These are phyloP conservation scores for Tribolium castaneum DNA, from an alignment of 1,140 invertebrate genomes.

Conservation along the genomic window DNA sequence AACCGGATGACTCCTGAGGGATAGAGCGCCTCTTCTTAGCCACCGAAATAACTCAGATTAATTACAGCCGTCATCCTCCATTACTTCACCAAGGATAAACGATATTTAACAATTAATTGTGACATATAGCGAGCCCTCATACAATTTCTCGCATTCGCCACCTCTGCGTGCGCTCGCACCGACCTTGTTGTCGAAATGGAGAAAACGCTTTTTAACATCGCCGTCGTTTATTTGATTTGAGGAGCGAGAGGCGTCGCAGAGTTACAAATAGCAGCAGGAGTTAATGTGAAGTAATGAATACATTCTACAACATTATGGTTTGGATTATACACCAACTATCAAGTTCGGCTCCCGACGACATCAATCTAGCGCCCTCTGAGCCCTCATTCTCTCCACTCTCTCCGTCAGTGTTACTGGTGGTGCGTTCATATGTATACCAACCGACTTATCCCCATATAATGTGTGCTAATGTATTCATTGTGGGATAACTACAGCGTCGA, in stretches of 20 bases:
- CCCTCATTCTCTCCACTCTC: constrained; percentile 33
- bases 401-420: constrained; percentile 23
- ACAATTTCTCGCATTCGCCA: constrained; percentile 44
- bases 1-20: constrained; percentile 60
- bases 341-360: constrained; percentile 58
- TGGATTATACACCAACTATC: constrained; percentile 63
- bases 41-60: constrained; percentile 63
- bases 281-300: constrained; percentile 64
- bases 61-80: constrained; percentile 63
- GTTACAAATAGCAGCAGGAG: constrained; percentile 60
- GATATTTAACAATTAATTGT: constrained; percentile 64
- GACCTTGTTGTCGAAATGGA: neutral
- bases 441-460: constrained; percentile 36
- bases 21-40: constrained; percentile 58
- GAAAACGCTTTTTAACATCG: too few relatives aligned
- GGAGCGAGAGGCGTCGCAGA: constrained; percentile 24
- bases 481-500: constrained; percentile 36
- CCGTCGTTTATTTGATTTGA: neutral
- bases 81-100: constrained; percentile 62
- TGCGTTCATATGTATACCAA: constrained; percentile 30
- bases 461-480: constrained; percentile 44
- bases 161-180: too few relatives aligned
- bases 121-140: constrained; percentile 59
- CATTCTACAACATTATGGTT: constrained; percentile 64
- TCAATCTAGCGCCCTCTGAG: constrained; percentile 59